These are phyloP conservation scores for Gambelia wislizenii DNA, from an alignment of 2,797 vertebrate species.

Conservation along the genomic window DNA sequence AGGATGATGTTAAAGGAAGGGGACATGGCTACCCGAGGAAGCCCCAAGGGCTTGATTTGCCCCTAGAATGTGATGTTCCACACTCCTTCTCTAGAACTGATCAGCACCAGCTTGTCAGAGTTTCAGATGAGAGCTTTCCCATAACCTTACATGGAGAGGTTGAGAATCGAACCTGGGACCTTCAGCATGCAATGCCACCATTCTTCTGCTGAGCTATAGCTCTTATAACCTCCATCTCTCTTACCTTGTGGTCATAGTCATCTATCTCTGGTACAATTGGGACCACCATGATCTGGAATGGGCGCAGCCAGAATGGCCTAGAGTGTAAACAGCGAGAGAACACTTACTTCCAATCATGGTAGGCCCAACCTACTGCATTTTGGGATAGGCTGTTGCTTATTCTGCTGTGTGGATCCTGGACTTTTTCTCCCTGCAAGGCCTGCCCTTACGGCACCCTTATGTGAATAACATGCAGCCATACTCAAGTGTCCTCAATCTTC, in stretches of 20 bases:
- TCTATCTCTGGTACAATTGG: slow-evolving; percentile 84
- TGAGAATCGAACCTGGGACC: too few species aligned
- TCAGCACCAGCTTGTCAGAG: too few species aligned
- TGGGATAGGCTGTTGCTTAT: neutral
- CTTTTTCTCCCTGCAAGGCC: neutral
- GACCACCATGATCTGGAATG: slow-evolving; percentile 88
- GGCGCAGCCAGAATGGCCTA: slow-evolving; percentile 95
- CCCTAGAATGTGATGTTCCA: too few species aligned
- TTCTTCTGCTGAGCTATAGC: neutral
- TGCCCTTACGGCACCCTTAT: too few species aligned
- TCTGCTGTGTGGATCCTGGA: neutral
- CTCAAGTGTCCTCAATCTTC: neutral
- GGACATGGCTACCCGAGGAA: neutral
- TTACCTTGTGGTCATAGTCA: slow-evolving; percentile 85
- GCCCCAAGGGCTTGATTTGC: too few species aligned
- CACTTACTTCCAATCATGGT: neutral
- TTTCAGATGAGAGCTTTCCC: too few species aligned
- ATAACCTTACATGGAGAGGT: too few species aligned
- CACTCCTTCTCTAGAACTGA: too few species aligned
- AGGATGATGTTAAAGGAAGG: neutral
- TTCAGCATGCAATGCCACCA: neutral
- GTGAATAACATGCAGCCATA: neutral
- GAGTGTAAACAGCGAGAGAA: neutral
- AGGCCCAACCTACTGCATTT: neutral
- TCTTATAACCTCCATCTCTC: slow-evolving; percentile 18